Evolutionary conservation across 2,888 invertebrate genomes (phyloP).

Genomic region (Dyspetes luteomarginatus): DNA sequence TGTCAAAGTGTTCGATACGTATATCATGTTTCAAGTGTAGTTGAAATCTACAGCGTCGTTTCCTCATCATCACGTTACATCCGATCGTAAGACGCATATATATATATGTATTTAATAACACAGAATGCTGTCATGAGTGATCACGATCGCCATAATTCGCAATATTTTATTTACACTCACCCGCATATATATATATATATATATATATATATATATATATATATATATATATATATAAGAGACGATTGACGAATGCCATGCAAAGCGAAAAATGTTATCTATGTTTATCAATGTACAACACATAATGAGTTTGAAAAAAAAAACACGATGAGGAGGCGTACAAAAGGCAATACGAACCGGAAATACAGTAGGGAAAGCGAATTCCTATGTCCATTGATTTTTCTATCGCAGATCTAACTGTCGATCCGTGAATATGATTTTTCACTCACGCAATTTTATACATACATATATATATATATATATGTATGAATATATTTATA

Average conservation of each 20-base stretch:
- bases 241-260: background rate
- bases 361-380: background rate
- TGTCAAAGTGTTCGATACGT: slow-evolving; percentile 1
- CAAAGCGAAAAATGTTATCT: background rate
- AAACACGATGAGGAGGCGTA: background rate
- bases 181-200: too few species aligned
- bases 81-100: background rate
- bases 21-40: background rate
- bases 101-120: background rate
- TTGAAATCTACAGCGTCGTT: background rate
- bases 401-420: background rate
- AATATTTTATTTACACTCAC: background rate
- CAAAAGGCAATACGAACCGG: background rate
- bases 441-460: too few species aligned
- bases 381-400: background rate
- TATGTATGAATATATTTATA: too few species aligned
- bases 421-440: too few species aligned
- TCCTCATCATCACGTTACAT: background rate
- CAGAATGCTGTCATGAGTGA: slow-evolving; percentile 8
- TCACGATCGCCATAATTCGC: slow-evolving; percentile 23
- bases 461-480: too few species aligned
- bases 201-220: too few species aligned
- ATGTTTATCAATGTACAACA: background rate
- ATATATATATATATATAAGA: slow-evolving; percentile 1
- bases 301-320: slow-evolving; percentile 1